Evolutionary conservation across 2,888 invertebrate species (phyloP), one percentile per base, ranked within the genome.

Genomic region (Drosophila anomalipes): DNA sequence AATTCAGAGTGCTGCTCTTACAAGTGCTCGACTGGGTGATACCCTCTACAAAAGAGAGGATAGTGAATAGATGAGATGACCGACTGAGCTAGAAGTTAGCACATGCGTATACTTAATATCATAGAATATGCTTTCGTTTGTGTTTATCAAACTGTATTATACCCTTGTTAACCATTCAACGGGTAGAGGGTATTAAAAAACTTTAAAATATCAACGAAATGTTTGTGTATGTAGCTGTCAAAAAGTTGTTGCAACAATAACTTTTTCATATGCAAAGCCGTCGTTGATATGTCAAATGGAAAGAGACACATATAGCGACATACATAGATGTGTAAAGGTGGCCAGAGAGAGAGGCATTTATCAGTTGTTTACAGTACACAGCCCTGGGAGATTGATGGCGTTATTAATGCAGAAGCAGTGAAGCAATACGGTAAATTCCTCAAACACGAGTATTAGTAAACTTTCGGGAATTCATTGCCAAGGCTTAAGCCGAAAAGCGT

Each of bases 221-320:
- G 44, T 70, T 54, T 54, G 9, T 47, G 47, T 26, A 62, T 68
- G 56, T 57, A 51, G 53, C 54, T 59, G 86, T 79, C 88, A 71
- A 74, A 88, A 85, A 85, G 82, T 88, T 82, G 77, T 67, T 59
- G 54, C 39, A 77, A 70, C 72, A 86, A 80, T 73, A 70, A 69
- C 66, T 82, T 80, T 82, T 70, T 64, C 63, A 66, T 57, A 69
- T 61, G 62, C 66, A 76, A 76, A 70, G 54, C 52, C 57, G 47
- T 70, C 52, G 69, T 59, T 74, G 77, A 68, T 70, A 80, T 61
- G 61, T 63, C 65, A 72, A 66, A 76, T 52, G 53, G 32, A 65
- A 52, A 41, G 51, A 59, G 44, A 70, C 53, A 66, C 30, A 30
- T 35, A 35, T 14, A 19, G 35, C 14, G 35, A 5, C 22, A 26